These are phyloP conservation scores for Crypturellus undulatus DNA, from an alignment of 2,113 vertebrate species.

Conservation along the genomic window DNA sequence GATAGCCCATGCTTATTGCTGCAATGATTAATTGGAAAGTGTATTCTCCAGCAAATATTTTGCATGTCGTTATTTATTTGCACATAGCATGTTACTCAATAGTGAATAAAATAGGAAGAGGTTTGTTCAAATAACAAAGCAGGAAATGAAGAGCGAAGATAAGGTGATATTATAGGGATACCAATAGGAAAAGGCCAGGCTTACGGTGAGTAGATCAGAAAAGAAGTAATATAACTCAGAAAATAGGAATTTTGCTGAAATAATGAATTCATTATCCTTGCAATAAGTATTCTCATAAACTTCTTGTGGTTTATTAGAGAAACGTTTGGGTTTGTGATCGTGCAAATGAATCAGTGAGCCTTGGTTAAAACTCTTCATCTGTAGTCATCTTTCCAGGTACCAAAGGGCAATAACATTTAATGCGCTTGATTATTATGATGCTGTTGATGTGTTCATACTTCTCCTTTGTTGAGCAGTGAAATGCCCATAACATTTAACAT, in stretches of 20 bases:
- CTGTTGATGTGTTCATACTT: constrained; percentile 54
- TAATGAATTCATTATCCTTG: background rate
- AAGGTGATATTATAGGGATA: background rate
- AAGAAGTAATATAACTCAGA: background rate
- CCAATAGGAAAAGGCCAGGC: background rate
- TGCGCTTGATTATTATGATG: constrained; percentile 49
- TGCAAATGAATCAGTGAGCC: background rate
- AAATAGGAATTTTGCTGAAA: background rate
- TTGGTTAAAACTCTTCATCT: background rate
- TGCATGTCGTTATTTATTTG: background rate
- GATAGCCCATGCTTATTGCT: background rate
- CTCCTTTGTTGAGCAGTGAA: constrained; percentile 42
- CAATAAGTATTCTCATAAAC: constrained; percentile 11
- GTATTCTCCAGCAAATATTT: background rate
- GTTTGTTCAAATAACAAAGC: background rate
- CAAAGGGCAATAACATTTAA: constrained; percentile 63
- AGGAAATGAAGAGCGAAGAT: background rate
- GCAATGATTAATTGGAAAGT: background rate
- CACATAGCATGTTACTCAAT: background rate
- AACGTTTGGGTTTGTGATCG: background rate
- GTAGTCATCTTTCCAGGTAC: constrained; percentile 17
- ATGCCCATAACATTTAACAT: constrained; percentile 62
- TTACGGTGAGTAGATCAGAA: background rate
- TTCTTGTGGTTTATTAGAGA: background rate
- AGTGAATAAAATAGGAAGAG: too few relatives aligned